Evolutionary conservation across 2,797 vertebrate species (phyloP).

Genomic region (Sebastes diaconus): DNA sequence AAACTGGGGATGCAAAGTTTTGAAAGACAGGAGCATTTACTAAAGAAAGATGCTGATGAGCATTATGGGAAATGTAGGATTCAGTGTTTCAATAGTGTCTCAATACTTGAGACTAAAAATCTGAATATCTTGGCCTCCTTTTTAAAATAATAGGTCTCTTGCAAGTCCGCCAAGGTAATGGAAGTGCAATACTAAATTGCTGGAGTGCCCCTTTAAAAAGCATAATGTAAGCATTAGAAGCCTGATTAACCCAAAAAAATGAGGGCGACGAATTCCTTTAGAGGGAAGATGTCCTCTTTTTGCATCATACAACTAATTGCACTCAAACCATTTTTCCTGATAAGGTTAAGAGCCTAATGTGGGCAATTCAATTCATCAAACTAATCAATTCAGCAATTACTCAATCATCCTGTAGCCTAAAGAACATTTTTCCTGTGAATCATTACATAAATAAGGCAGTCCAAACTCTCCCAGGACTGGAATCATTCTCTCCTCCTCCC

Average conservation of each 20-base stretch:
- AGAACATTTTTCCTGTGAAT: constrained; percentile 5
- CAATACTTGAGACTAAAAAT: not conserved
- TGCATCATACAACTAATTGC: not conserved
- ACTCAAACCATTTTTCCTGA: not conserved
- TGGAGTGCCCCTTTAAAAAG: not conserved
- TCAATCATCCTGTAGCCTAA: constrained; percentile 2
- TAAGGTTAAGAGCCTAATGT: not conserved
- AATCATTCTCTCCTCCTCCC: constrained; percentile 36
- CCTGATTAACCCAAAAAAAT: not conserved
- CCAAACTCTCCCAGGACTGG: constrained; percentile 22
- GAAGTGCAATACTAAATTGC: not conserved
- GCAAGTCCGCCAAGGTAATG: not conserved
- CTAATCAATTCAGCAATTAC: constrained; percentile 15
- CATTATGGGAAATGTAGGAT: not conserved
- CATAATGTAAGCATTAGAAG: not conserved
- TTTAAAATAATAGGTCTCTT: not conserved
- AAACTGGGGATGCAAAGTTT: not conserved
- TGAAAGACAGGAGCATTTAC: not conserved
- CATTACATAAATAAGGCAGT: constrained; percentile 30
- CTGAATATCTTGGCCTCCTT: not conserved
- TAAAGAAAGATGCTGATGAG: not conserved
- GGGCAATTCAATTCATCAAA: constrained; percentile 24
- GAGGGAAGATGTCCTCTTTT: not conserved
- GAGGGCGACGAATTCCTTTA: not conserved
- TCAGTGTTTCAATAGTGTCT: not conserved